Base-by-base conservation (phyloP, 1,140 invertebrate species). In the Stegodyphus mimosarum region DNA sequence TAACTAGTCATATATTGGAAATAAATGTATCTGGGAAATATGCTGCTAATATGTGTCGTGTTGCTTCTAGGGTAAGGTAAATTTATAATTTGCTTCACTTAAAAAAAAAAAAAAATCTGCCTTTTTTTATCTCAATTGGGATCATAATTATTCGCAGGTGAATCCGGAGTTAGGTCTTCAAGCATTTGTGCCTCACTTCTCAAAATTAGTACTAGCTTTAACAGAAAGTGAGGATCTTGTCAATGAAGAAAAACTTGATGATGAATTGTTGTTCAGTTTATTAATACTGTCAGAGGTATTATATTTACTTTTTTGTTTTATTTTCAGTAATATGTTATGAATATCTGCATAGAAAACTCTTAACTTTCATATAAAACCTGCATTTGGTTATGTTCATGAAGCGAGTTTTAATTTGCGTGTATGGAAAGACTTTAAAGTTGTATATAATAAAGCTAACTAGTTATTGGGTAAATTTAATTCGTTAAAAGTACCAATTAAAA, bases 21-120 rank as follows among this genome's bases (percentile, higher is more conserved):
- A 94, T 93, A 0, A 94, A 94, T 88, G 94, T 97, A 1, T 94
- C 96, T 1, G 96, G 95, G 0, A 94, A 94, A 89, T 92, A 95
- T 88, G 93, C 95, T 1, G 94, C 93, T 0, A 92, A 93, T 63
- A 90, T 96, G 48, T 93, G 94, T 86, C 92, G 93, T 67, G 92
- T 93, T 49, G 96, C 95, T 89, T 92, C 94, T 3, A 93, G 92
- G 78, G 92, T 95, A 64, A 93, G 94, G 76, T 60, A 10, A 60
- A 60, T 60, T 10, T 60, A 60, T 60, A 60, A 10, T 10, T 60
- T 10, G 55, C 55, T 60, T 60, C 55, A 10, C 9, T 60, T 60
- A 60, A 60, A 15, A 60, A 60, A 60, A 9, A 10, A n/a, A 2
- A 5, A 9, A 64, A 60, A 88, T 17, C 87, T 86, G 50, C 75